Evolutionary conservation across 2,888 invertebrate genomes (phyloP).

Genomic region (Polia nebulosa): DNA sequence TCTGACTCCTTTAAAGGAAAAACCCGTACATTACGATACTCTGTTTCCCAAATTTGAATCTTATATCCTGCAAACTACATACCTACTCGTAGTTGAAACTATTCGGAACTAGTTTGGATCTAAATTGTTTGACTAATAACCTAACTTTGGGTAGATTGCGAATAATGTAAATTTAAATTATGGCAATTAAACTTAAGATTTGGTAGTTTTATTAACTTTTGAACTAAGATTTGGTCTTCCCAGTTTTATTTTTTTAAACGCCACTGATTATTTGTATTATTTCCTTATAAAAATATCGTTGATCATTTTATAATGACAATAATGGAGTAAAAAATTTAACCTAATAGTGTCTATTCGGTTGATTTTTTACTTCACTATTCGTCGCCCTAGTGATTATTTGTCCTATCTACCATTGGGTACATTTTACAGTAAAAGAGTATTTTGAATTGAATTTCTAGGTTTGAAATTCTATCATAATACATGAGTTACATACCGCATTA

Average conservation of each 20-base stretch:
- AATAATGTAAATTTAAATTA: conserved; percentile 55
- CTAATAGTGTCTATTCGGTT: too few species aligned
- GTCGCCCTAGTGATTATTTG: too few species aligned
- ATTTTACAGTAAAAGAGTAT: too few species aligned
- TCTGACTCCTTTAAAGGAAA: not conserved
- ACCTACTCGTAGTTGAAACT: conserved; percentile 29
- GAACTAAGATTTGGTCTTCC: not conserved
- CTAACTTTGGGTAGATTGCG: conserved; percentile 51
- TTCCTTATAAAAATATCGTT: too few species aligned
- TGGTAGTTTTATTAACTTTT: conserved; percentile 31
- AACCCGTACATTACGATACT: conserved; percentile 7
- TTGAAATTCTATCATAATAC: too few species aligned
- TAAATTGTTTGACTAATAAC: conserved; percentile 60
- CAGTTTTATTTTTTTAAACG: not conserved
- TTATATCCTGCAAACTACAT: conserved; percentile 35
- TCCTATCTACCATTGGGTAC: too few species aligned
- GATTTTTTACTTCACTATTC: too few species aligned
- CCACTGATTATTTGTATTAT: too few species aligned
- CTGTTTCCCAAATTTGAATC: conserved; percentile 20
- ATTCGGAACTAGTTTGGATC: conserved; percentile 55
- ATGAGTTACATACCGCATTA: too few species aligned
- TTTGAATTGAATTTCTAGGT: too few species aligned
- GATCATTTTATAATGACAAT: too few species aligned
- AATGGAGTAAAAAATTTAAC: too few species aligned
- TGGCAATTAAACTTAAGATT: conserved; percentile 48